Evolutionary conservation across 1,140 invertebrate species (phyloP), one percentile per base, ranked within the genome.

Genomic region (Meloidogyne floridensis): DNA sequence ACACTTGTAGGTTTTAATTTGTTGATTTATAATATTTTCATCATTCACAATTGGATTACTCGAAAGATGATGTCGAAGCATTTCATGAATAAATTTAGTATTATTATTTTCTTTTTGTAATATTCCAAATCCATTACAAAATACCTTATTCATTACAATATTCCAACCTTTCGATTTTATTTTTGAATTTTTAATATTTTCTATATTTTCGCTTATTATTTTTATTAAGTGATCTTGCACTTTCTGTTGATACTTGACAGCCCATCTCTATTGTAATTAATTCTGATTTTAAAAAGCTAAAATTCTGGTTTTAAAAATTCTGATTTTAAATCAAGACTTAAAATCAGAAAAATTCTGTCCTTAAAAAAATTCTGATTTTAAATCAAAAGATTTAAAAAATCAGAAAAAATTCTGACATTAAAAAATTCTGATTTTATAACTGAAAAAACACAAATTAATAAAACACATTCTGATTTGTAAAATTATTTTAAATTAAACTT

Each of bases 1-100:
- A 88, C 84, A 77, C 83, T 88, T 70, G 83, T 84, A 11, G 87
- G 87, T 32, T 2, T 59, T 13, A 59, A 5, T 59, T 59, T 59
- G 11, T 65, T 65, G 13, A n/a, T 65, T 6, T n/a, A 7, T 65
- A 65, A 18, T n/a, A n/a, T 65, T 65, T 18, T 65, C 15, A 18
- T 65, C 15, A 65, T 65, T 65, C n/a, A n/a, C 6, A 65, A 15
- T 65, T 59, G 56, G 56, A 11, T 10, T 9, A 15, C 13, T 59
- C 0, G 59, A 65, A 65, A 65, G 59, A 18, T 65, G 59, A 5
- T n/a, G 59, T 65, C n/a, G 15, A 65, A 65, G 59, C 59, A 65
- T 65, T 65, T 65, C 5, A 18, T 65, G 59, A 65, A 65, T 65
- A 65, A 65, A 65, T n/a, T n/a, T 65, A 18, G 59, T 65, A 0